A percentile compares a stretch with the other conserved stretches of the same genome.
Conservation (phyloP, 2,113 vertebrate species). For the Halichoeres trimaculatus region DNA sequence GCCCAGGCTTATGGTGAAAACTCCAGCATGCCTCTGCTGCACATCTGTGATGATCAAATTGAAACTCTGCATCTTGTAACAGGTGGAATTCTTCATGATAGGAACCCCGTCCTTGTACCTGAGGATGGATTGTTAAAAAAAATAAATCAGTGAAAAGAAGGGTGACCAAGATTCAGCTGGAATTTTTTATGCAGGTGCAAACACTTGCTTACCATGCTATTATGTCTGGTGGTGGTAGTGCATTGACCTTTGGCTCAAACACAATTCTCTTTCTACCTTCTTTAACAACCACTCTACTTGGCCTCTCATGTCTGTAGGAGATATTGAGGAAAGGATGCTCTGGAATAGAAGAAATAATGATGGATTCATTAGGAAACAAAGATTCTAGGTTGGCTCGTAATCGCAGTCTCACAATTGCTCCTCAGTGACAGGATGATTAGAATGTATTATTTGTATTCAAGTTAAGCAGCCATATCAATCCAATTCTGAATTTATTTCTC, state of each 20-base stretch:
- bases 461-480: background rate
- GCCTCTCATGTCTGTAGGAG: slow-evolving; percentile 66
- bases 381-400: background rate
- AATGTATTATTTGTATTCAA: background rate
- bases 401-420: background rate
- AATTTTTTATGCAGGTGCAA: slow-evolving; percentile 1
- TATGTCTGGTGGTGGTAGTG: slow-evolving; percentile 81
- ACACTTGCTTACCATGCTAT: slow-evolving; percentile 83
- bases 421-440: background rate
- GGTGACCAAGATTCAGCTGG: background rate
- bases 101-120: slow-evolving; percentile 90
- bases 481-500: background rate
- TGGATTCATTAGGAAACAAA: background rate
- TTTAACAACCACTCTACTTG: slow-evolving; percentile 38
- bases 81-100: slow-evolving; percentile 84
- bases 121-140: background rate
- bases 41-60: slow-evolving; percentile 84
- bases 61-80: slow-evolving; percentile 79
- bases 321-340: slow-evolving; percentile 86
- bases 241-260: slow-evolving; percentile 84
- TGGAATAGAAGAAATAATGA: slow-evolving; percentile 68
- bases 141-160: background rate
- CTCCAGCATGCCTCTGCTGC: slow-evolving; percentile 84
- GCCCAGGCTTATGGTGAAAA: slow-evolving; percentile 86
- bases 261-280: slow-evolving; percentile 80